phyloP scores from a whole-genome alignment of 2,888 invertebrate genomes.

The Hypena proboscidalis region DNA sequence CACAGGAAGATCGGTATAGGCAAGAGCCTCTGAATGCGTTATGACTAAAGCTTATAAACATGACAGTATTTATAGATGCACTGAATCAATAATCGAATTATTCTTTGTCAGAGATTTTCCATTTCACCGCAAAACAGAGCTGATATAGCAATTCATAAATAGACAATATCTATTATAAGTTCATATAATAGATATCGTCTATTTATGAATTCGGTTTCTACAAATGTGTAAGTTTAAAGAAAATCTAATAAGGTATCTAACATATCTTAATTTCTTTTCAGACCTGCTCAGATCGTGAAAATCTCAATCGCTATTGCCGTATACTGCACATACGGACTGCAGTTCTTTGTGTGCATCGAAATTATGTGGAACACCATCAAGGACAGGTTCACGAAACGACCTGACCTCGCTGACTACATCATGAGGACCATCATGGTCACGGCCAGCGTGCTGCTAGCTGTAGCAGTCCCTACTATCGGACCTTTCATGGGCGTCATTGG shows the following conservation, averaged over 20 bases:
- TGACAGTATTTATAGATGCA: too few relatives aligned
- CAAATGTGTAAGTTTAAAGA: too few relatives aligned
- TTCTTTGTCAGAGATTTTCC: too few relatives aligned
- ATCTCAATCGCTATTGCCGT: conserved; percentile 95
- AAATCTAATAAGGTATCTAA: not conserved
- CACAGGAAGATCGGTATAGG: too few relatives aligned
- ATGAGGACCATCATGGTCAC: conserved; percentile 88
- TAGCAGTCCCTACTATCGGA: conserved; percentile 94
- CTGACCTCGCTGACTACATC: conserved; percentile 90
- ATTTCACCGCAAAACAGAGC: too few relatives aligned
- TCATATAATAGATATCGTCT: too few relatives aligned
- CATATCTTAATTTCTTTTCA: conserved; percentile 67
- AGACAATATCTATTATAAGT: too few relatives aligned
- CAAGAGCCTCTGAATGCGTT: too few relatives aligned
- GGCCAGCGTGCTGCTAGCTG: conserved; percentile 90
- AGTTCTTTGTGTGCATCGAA: conserved; percentile 98
- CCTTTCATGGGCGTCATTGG: conserved; percentile 97
- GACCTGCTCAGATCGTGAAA: conserved; percentile 94
- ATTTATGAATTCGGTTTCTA: too few relatives aligned
- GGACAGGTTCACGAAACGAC: conserved; percentile 88
- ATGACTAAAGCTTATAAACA: too few relatives aligned
- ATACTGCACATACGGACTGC: conserved; percentile 97
- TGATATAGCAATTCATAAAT: too few relatives aligned
- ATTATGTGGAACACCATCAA: conserved; percentile 95
- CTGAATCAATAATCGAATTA: too few relatives aligned